These are phyloP conservation scores for Alectoris magna DNA, from an alignment of 2,797 vertebrate genomes.

Conservation along the genomic window DNA sequence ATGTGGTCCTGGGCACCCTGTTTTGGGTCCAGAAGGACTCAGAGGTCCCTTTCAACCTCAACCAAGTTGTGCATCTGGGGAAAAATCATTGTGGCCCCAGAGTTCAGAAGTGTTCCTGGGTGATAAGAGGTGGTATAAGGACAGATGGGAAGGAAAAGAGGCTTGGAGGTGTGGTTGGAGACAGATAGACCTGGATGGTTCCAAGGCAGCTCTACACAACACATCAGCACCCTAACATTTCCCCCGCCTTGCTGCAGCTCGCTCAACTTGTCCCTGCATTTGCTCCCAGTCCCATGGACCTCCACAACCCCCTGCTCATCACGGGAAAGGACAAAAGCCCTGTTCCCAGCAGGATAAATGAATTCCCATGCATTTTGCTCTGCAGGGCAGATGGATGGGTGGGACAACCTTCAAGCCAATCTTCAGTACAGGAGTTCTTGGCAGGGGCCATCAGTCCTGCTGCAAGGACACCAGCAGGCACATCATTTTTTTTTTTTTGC, in stretches of 20 bases:
- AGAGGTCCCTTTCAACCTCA: background rate
- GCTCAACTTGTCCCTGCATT: background rate
- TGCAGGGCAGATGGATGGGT: background rate
- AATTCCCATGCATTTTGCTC: background rate
- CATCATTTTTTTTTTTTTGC: background rate
- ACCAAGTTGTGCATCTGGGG: background rate
- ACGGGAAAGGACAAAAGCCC: background rate
- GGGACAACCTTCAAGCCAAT: background rate
- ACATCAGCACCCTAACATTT: background rate
- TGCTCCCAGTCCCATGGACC: fast-evolving
- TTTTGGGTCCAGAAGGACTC: background rate
- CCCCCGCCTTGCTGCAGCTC: background rate
- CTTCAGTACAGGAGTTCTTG: background rate
- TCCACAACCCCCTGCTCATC: background rate
- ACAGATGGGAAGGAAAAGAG: background rate
- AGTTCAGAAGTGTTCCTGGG: background rate
- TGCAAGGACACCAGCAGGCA: background rate
- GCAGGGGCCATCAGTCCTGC: background rate
- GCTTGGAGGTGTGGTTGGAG: background rate
- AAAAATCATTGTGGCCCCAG: background rate
- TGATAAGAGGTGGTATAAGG: background rate
- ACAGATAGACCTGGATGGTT: background rate
- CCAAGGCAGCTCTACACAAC: background rate
- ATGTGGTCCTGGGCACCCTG: background rate
- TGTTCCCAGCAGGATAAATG: fast-evolving